Evolutionary conservation across 2,888 invertebrate species (phyloP), one percentile per base, ranked within the genome.

Genomic region (Orthonevra nobilis): DNA sequence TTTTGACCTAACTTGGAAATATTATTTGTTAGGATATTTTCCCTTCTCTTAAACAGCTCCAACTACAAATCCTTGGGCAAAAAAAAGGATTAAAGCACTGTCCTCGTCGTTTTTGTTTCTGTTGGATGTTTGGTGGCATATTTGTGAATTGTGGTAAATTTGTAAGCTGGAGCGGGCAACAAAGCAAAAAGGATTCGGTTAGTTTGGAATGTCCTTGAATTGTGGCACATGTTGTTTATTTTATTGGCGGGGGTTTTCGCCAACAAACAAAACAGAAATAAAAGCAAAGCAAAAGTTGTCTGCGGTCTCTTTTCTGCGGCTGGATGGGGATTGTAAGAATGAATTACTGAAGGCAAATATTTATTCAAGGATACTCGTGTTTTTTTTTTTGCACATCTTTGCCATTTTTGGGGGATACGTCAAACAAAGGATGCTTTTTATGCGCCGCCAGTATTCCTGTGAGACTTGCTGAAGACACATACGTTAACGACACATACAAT

Each of bases 181-280:
- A 12, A 4, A 4, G 19, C 12, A 4, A 12, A 9, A 30, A 23
- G 40, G 42, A 9, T 50, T 64, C 9, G 30, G 23, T 52, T 52
- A 46, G 52, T 56, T 72, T 32, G 20, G 26, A 26, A 56, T 72
- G 64, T 72, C 64, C 72, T 72, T 64, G 56, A 72, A 40, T 54
- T 46, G 60, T 60, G 60, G 60, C 60, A 60, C 20, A 34, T 60
- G 60, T 54, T 48, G 26, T 38, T 48, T 14, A 46, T 48, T 38
- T 26, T 28, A 44, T 44, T 34, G 44, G 9, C n/a, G n/a, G 19
- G 15, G 15, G 34, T 15, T 52, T 52, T 50, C 38, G 20, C 3
- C n/a, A 10, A 12, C 1, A 46, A 15, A 28, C 15, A 46, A 23
- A 0, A 42, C 4, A 23, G 7, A 15, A 10, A 34, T 17, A 44